Base-by-base conservation (phyloP, 2,797 vertebrate genomes). In the Gambelia wislizenii region DNA sequence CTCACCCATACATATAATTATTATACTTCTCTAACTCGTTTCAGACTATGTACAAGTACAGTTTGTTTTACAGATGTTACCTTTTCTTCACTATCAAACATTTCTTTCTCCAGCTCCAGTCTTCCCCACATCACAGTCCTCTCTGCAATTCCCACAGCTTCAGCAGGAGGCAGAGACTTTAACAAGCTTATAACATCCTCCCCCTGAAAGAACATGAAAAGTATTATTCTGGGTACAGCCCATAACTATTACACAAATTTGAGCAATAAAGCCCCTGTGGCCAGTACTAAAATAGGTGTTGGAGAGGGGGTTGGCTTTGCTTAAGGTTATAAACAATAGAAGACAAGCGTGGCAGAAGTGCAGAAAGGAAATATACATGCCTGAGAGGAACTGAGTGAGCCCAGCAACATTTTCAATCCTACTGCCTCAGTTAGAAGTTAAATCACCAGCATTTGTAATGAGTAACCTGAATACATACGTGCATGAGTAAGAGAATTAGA, bases 111-210 rank as follows among this genome's bases (percentile, higher is more conserved):
- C 78, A 99, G 93, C 67, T 97, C 95, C 92, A 98, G 90, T 25
- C 95, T 95, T 56, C 98, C 98, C 98, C 99, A 99, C 1, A 97
- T 92, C 14, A 97, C 93, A 70, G 99, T 95, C 82, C 97, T 98
- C 89, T 98, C 97, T 1, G 98, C 98, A 86, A 98, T 97, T 59
- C 96, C 95, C 95, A 97, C 97, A 0, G 97, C 97, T 92, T 99
- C 97, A 9, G 85, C 86, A 42, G 93, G 84, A 47, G 96, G 89
- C 88, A 99, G 94, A 90, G 95, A 97, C 94, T 98, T 98, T 91
- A 99, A 91, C 44, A 98, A 88, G 1, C 92, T 89, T 76, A 98
- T 89, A 87, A 97, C 97, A 14, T 98, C 97, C 42, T 99, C 98
- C 14, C 94, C 97, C 99, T 99, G 89, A 6, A 90, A 87, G 89